Evolutionary conservation across 2,888 invertebrate genomes (phyloP), one percentile per base, ranked within the genome.

Genomic region (Xestobium rufovillosum): DNA sequence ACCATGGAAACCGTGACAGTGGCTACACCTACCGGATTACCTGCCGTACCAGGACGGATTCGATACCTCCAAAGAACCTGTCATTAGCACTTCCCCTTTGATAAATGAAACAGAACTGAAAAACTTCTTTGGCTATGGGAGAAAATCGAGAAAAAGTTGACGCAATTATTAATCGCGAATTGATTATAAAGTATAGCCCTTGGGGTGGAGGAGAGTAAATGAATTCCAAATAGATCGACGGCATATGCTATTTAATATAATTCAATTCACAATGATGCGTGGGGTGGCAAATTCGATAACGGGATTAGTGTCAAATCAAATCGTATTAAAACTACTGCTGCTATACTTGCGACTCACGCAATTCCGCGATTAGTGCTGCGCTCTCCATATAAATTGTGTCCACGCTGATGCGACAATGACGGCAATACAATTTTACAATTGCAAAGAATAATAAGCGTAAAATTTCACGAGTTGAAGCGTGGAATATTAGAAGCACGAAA

Each of bases 301-400:
- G 60, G 65, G 67, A 67, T 67, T 67, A 67, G 62, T 65, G 66
- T 66, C 66, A 66, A 66, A 67, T 67, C 67, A 65, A 66, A 67
- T 66, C 65, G 65, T 53, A 66, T 66, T 66, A 67, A 59, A 59
- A 52, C 55, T 65, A 61, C 55, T 58, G 56, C 52, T 56, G 60
- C 58, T 58, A 53, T 45, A 46, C 38, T 46, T 40, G 38, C 39
- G 43, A 43, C 45, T 35, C 45, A 44, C 47, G 47, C 47, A 47
- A 42, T 45, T 28, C 19, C 35, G 17, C 31, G 26, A 37, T 37
- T 32, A 29, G 25, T 31, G n/a, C n/a, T n/a, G n/a, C n/a, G n/a
- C n/a, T n/a, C n/a, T n/a, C n/a, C n/a, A n/a, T n/a, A n/a, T n/a
- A n/a, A n/a, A n/a, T n/a, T n/a, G n/a, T n/a, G n/a, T n/a, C n/a